Percentiles rank a stretch among this genome's conserved stretches.
Conservation (phyloP, 2,113 vertebrate species). For the Oxyruncus cristatus region DNA sequence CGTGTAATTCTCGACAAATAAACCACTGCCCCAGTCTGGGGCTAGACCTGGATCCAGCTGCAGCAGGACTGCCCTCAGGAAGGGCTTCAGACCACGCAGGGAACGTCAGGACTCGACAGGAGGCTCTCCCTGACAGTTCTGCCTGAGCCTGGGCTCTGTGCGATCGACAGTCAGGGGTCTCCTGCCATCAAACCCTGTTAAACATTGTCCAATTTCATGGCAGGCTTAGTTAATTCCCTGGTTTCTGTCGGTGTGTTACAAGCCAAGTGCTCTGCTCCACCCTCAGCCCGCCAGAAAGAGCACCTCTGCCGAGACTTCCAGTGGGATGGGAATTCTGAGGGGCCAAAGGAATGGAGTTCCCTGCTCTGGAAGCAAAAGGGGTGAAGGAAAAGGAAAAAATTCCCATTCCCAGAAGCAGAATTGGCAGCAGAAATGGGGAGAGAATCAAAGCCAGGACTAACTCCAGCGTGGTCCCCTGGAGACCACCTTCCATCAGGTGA, state of each 20-base stretch:
- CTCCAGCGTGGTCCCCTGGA: neutral
- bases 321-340: neutral
- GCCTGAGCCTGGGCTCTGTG: too few species aligned
- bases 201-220: neutral
- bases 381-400: neutral
- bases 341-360: neutral
- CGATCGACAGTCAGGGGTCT: too few species aligned
- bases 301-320: neutral
- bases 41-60: neutral
- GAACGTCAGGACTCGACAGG: neutral
- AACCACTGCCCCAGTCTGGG: neutral
- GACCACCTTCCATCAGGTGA: neutral
- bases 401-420: neutral
- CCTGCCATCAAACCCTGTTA: neutral
- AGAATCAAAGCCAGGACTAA: neutral
- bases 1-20: neutral
- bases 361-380: neutral
- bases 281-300: neutral
- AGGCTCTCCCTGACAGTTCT: neutral
- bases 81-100: neutral
- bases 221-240: accelerated
- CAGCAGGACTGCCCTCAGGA: neutral
- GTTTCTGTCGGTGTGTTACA: accelerated
- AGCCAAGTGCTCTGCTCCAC: neutral
- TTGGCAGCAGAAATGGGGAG: neutral